Base-by-base conservation (phyloP, 2,888 invertebrate genomes). In the Eulithis testata region DNA sequence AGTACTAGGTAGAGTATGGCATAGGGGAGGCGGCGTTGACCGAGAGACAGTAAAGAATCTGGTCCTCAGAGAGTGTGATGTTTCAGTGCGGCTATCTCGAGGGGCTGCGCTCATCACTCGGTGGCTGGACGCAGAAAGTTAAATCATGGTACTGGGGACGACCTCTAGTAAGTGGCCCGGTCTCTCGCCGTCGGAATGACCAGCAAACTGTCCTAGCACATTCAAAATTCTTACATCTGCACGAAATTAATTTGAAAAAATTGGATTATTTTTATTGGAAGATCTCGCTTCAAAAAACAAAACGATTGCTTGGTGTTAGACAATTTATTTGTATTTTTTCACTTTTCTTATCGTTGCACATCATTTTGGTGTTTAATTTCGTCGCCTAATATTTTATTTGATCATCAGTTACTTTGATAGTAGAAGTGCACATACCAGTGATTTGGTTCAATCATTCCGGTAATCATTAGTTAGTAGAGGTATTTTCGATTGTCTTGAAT, bases 131-230 rank as follows among this genome's bases (percentile, higher is more conserved):
- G 95, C 97, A 97, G 96, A 97, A 97, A 96, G 97, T 97, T 95
- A 97, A 97, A 95, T 97, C 97, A 95, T 97, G 97, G 97, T 97
- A 97, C 96, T 97, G 97, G 97, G 97, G 97, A 95, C 96, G 97
- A 96, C 97, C 97, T 96, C 97, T 97, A 95, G 97, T 97, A 97
- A 97, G 97, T 97, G 95, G 85, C 89, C 87, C 89, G 89, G 87
- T 86, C 86, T 85, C 84, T 80, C 81, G 84, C 84, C 88, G 85
- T 84, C 85, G 84, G 83, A 87, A 83, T 83, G 84, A 85, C 82
- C 89, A 85, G 85, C 87, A 83, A 88, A 83, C 84, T 84, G 89
- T 88, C 90, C 88, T 92, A 90, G 91, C 93, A 93, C 92, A 89
- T 89, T 87, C 85, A 88, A 80, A 84, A 89, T 86, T 88, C 78